Percentiles rank a stretch among this genome's conserved stretches.
phyloP scores from a whole-genome alignment of 2,888 invertebrate species.

The Holacanthella duospinosa region DNA sequence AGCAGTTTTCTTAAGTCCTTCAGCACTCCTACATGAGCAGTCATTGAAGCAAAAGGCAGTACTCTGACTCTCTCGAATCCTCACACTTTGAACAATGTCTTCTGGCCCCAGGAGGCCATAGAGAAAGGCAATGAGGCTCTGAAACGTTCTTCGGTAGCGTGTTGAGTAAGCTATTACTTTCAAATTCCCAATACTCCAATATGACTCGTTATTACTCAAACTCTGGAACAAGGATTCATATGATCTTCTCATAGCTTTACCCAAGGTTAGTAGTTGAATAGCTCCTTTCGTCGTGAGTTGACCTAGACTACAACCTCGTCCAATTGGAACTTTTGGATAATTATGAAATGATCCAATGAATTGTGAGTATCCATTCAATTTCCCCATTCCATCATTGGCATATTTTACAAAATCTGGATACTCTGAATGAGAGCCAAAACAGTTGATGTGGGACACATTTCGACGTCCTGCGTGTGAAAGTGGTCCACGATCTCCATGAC shows the following conservation, averaged over 20 bases:
- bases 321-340: slow-evolving; percentile 63
- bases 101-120: slow-evolving; percentile 60
- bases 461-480: slow-evolving; percentile 59
- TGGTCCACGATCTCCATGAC: slow-evolving; percentile 84
- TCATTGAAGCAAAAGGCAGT: slow-evolving; percentile 75
- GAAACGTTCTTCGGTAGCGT: slow-evolving; percentile 74
- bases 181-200: slow-evolving; percentile 12
- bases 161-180: slow-evolving; percentile 20
- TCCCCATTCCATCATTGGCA: slow-evolving; percentile 28
- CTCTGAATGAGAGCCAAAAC: slow-evolving; percentile 47
- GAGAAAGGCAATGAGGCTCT: slow-evolving; percentile 71
- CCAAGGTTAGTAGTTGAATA: slow-evolving; percentile 69
- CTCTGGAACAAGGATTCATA: too few relatives aligned
- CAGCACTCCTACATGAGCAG: slow-evolving; percentile 66
- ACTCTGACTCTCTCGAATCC: slow-evolving; percentile 64
- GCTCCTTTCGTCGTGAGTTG: slow-evolving; percentile 73
- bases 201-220: too few relatives aligned
- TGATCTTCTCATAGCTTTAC: slow-evolving; percentile 53
- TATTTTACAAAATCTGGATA: slow-evolving; percentile 35
- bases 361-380: slow-evolving; percentile 53
- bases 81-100: slow-evolving; percentile 51
- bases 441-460: slow-evolving; percentile 65
- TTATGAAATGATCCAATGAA: slow-evolving; percentile 71
- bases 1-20: slow-evolving; percentile 46
- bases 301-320: slow-evolving; percentile 62